phyloP scores from a whole-genome alignment of 35 echinoderm and acorn worm genomes.

The Nesometra sesokonis region DNA sequence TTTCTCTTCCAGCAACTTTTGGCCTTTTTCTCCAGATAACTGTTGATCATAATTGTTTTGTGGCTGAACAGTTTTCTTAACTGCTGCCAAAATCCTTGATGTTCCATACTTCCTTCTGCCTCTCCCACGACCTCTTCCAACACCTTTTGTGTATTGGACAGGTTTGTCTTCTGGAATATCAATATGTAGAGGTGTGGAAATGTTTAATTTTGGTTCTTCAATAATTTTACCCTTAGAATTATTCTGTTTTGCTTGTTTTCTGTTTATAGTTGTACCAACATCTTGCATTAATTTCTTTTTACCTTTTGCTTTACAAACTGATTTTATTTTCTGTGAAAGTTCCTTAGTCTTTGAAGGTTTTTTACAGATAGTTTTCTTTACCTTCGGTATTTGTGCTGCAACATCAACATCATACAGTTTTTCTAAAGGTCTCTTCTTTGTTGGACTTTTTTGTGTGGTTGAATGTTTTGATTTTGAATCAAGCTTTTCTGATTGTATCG shows the following conservation, averaged over 20 bases:
- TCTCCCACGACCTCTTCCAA: neutral
- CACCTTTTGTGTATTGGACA: neutral
- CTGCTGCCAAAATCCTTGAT: neutral
- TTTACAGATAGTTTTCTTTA: neutral
- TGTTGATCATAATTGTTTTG: no score
- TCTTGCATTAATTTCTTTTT: neutral
- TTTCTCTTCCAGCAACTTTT: neutral
- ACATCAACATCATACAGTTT: neutral
- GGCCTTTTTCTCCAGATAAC: neutral
- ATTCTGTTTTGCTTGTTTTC: neutral
- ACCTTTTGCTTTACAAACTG: neutral
- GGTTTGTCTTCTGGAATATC: neutral
- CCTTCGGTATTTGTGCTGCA: neutral
- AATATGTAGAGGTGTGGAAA: neutral
- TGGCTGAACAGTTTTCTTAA: neutral
- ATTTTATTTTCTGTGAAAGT: neutral
- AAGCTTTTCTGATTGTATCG: neutral
- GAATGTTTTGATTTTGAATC: neutral
- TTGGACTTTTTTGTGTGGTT: neutral
- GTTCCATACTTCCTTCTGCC: neutral
- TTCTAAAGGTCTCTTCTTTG: neutral
- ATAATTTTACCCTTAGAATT: neutral
- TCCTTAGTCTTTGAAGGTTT: neutral
- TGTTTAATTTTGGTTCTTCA: neutral
- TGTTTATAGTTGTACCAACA: neutral